Base-by-base conservation (phyloP, 2,797 vertebrate genomes). In the Sebastes kiyomatsui region DNA sequence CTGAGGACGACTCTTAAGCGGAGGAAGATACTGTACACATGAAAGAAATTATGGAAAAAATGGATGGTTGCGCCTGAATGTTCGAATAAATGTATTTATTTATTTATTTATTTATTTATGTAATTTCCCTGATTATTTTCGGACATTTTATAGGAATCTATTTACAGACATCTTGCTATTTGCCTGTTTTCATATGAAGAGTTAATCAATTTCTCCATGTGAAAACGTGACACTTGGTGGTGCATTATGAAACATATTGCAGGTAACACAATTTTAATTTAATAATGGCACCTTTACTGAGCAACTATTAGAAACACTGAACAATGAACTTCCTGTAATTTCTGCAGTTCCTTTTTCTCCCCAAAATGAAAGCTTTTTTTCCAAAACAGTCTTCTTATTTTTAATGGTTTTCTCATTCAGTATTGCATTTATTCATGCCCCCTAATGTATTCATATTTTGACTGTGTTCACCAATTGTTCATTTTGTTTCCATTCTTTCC, bases 1-100 rank as follows among this genome's bases (percentile, higher is more conserved):
- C 98, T 1, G 97, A 99, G 79, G 97, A 98, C 46, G 97, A 97
- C 85, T 97, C 97, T 87, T 99, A 97, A 87, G 87, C 69, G 5
- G 5, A 67, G 71, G 25, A 46, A 49, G 2, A 11, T 4, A 59
- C 46, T 42, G 13, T 32, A 58, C 1, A 20, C 3, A 30, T 59
- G 12, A 79, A 54, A 54, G 16, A 71, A 72, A 61, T 54, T 3
- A n/a, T 28, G 20, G 23, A 46, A 22, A 72, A 22, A 70, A 72
- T 25, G 11, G 22, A 82, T 77, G 64, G 54, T 72, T 84, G 62
- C 58, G 25, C 80, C 78, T 88, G 86, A 93, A 90, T 89, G 84
- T 87, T 88, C 85, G 68, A 72, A 90, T 79, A 6, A 32, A 69
- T 32, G 3, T 32, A 32, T 28, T 28, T 80, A 68, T 82, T 75